A percentile compares a stretch with the other conserved stretches of the same genome.
Conservation (phyloP, 1,140 invertebrate genomes). For the Pteromalus puparum region DNA sequence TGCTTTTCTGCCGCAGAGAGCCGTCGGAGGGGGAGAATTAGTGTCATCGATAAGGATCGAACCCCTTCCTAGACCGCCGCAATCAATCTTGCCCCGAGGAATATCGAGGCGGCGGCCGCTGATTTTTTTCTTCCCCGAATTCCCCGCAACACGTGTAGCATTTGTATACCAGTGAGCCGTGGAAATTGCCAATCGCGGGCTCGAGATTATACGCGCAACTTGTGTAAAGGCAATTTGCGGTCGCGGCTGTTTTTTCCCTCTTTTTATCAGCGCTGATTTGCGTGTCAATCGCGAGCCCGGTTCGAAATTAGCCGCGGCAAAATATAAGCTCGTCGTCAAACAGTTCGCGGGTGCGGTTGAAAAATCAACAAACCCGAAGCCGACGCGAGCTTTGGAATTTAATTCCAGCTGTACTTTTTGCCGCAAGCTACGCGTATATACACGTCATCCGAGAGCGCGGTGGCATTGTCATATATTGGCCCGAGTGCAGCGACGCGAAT, state of each 20-base stretch:
- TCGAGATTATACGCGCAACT: neutral
- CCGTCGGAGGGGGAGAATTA: constrained; percentile 18
- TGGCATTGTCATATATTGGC: neutral
- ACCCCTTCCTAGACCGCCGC: neutral
- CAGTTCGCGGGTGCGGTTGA: neutral
- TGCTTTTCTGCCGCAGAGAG: constrained; percentile 12
- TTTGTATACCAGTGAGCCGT: neutral
- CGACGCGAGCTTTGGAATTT: neutral
- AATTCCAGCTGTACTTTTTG: neutral
- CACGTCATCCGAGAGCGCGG: neutral
- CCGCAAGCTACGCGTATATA: neutral
- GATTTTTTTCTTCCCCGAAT: neutral
- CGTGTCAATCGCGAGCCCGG: neutral
- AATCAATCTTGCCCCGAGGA: constrained; percentile 27
- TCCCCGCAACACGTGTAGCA: neutral
- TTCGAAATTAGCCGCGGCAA: neutral
- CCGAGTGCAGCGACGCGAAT: neutral
- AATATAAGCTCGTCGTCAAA: neutral
- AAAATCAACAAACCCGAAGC: neutral
- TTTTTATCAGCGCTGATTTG: neutral
- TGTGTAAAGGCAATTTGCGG: neutral
- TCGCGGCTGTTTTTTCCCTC: neutral
- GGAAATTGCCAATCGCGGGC: neutral
- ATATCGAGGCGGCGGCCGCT: neutral
- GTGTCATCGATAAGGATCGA: constrained; percentile 50